Conservation (phyloP, 2,797 vertebrate species). For the Pseudomugil tenellus region DNA sequence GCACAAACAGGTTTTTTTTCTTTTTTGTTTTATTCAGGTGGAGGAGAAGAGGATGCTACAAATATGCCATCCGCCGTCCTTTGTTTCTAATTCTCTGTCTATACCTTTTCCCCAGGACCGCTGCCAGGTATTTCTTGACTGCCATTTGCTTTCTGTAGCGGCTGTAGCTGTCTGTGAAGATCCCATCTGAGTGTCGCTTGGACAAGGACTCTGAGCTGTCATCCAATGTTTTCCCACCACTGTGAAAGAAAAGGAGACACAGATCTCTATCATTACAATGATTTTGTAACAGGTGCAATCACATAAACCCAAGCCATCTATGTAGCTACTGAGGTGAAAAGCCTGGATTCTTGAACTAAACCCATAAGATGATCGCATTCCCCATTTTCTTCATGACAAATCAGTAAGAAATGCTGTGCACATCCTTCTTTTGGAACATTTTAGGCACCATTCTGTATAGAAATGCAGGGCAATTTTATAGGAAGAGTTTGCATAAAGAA, state of each 20-base stretch:
- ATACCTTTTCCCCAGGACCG: constrained; percentile 99
- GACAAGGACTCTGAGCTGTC: constrained; percentile 91
- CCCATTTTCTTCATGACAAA: constrained; percentile 5
- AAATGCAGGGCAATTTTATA: neutral
- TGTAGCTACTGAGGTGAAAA: constrained; percentile 14
- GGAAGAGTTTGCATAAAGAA: neutral
- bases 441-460: neutral
- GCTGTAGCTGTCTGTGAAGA: constrained; percentile 99
- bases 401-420: constrained; percentile 3
- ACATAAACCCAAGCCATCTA: constrained; percentile 13
- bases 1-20: constrained; percentile 82
- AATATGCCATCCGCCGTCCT: constrained; percentile 97
- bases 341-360: neutral
- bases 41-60: constrained; percentile 86
- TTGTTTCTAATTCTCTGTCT: constrained; percentile 99
- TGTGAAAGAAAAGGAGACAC: constrained; percentile 37
- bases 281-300: constrained; percentile 7
- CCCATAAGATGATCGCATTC: constrained; percentile 6
- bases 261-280: constrained; percentile 22
- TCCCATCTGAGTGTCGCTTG: constrained; percentile 97
- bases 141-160: constrained; percentile 99
- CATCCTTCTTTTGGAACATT: constrained; percentile 8
- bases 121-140: constrained; percentile 99
- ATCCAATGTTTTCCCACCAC: constrained; percentile 80
- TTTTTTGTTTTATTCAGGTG: constrained; percentile 38